phyloP scores from a whole-genome alignment of 2,113 vertebrate genomes.

The Psittacula cyanocephala region DNA sequence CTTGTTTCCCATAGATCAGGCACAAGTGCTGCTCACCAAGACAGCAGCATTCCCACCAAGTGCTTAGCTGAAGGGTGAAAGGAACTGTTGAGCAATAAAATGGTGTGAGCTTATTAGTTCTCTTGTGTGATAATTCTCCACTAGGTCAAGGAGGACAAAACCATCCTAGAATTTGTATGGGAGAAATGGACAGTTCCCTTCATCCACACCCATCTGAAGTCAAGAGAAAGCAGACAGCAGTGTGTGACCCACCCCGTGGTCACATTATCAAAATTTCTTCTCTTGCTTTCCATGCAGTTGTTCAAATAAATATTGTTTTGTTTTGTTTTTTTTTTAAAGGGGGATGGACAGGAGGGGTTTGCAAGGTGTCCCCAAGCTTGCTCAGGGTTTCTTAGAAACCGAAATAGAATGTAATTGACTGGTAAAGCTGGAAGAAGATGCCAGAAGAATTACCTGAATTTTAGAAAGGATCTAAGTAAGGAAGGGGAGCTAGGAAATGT shows the following conservation, averaged over 20 bases:
- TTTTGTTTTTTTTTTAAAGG: background rate
- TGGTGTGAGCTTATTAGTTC: background rate
- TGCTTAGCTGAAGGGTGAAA: background rate
- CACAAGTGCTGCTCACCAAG: background rate
- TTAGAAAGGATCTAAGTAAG: background rate
- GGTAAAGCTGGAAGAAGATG: background rate
- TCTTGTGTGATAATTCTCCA: background rate
- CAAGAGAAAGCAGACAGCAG: background rate
- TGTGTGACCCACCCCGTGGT: fast-evolving
- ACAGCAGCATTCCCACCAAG: too few relatives aligned
- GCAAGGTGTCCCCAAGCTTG: background rate
- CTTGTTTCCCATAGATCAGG: background rate
- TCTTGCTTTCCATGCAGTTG: background rate
- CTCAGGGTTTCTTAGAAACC: background rate
- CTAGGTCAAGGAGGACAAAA: background rate
- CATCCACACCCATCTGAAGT: background rate
- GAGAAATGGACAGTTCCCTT: background rate
- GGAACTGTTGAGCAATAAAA: background rate
- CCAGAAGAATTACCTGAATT: background rate
- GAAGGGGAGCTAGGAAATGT: background rate
- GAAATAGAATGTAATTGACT: background rate
- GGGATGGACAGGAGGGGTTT: fast-evolving
- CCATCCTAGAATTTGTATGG: background rate
- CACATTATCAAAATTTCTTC: background rate
- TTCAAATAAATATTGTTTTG: background rate